A percentile compares a stretch with the other conserved stretches of the same genome.
Conservation (phyloP, 2,113 vertebrate genomes). For the Thunnus maccoyii region DNA sequence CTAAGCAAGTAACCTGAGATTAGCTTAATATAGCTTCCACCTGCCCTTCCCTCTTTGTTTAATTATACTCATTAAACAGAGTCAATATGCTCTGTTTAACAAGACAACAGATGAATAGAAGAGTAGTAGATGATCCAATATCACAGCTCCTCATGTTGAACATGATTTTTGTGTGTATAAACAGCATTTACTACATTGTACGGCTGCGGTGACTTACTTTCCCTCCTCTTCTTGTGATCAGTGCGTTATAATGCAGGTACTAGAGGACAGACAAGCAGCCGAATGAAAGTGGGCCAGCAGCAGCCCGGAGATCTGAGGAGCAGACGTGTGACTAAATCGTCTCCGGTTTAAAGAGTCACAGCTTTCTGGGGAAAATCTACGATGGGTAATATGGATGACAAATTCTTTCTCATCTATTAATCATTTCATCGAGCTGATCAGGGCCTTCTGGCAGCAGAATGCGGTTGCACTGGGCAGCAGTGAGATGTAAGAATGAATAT, state of each 20-base stretch:
- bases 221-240: background rate
- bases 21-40: conserved; percentile 59
- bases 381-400: conserved; percentile 9
- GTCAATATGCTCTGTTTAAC: conserved; percentile 29
- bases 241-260: conserved; percentile 6
- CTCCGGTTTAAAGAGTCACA: conserved; percentile 25
- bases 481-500: background rate
- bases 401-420: conserved; percentile 18
- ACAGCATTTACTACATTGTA: background rate
- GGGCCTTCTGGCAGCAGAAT: background rate
- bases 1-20: conserved; percentile 49
- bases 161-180: background rate
- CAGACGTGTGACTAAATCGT: conserved; percentile 39
- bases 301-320: conserved; percentile 49
- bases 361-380: conserved; percentile 20
- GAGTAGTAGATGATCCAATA: conserved; percentile 1
- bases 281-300: conserved; percentile 50
- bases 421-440: background rate
- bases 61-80: conserved; percentile 31
- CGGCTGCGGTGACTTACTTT: background rate
- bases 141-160: conserved; percentile 13
- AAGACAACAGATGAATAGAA: background rate
- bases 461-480: background rate
- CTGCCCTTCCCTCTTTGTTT: conserved; percentile 33
- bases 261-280: conserved; percentile 9